phyloP scores from a whole-genome alignment of 2,888 invertebrate genomes.

The Diarsia rubi region DNA sequence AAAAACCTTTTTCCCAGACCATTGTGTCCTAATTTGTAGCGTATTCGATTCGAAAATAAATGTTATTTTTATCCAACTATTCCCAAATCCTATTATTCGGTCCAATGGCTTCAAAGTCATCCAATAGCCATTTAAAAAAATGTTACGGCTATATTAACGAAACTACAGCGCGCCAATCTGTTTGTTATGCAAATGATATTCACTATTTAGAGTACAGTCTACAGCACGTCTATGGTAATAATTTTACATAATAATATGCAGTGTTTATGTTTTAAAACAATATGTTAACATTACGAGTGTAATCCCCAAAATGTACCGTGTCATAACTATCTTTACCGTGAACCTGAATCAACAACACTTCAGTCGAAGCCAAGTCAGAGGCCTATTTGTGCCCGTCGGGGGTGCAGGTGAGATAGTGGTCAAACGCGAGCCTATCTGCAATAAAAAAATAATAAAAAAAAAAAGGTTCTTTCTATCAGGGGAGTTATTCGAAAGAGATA shows the following conservation, averaged over 20 bases:
- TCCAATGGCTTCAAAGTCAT: slow-evolving; percentile 24
- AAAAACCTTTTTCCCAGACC: not conserved
- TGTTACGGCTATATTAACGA: slow-evolving; percentile 42
- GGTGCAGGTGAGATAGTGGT: too few relatives aligned
- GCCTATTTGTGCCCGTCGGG: too few relatives aligned
- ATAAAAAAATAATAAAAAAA: too few relatives aligned
- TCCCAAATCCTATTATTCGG: slow-evolving; percentile 42
- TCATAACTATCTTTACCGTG: too few relatives aligned
- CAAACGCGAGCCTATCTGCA: too few relatives aligned
- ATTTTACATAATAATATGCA: not conserved
- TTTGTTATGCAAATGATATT: slow-evolving; percentile 46
- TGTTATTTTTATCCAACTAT: slow-evolving; percentile 16
- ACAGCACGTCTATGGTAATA: not conserved
- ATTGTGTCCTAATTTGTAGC: slow-evolving; percentile 7
- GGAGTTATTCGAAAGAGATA: too few relatives aligned
- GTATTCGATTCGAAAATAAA: slow-evolving; percentile 6
- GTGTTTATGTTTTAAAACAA: not conserved
- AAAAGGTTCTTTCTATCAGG: too few relatives aligned
- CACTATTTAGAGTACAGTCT: slow-evolving; percentile 30
- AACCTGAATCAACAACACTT: too few relatives aligned
- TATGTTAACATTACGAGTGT: not conserved
- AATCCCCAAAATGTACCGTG: too few relatives aligned
- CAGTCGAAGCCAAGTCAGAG: too few relatives aligned
- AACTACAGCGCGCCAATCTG: slow-evolving; percentile 23
- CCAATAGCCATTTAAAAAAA: slow-evolving; percentile 38